Evolutionary conservation across 1,140 invertebrate genomes (phyloP).

Genomic region (Papilio dardanus): DNA sequence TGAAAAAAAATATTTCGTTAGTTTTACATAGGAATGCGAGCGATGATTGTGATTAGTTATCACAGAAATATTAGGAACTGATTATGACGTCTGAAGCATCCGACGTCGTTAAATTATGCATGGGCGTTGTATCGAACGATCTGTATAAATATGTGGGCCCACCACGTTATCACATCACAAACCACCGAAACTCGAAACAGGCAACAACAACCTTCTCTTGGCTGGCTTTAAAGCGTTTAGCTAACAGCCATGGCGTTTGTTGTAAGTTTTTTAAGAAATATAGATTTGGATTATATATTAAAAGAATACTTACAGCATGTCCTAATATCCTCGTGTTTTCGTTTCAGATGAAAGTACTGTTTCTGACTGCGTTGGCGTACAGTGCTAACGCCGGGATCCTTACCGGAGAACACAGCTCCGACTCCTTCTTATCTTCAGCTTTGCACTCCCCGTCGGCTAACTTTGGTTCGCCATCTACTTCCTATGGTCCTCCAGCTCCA

Average conservation of each 20-base stretch:
- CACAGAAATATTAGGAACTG: slow-evolving; percentile 38
- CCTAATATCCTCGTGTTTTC: slow-evolving; percentile 40
- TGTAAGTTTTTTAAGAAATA: slow-evolving; percentile 61
- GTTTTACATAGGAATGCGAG: neutral
- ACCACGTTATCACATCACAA: slow-evolving; percentile 68
- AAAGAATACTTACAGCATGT: slow-evolving; percentile 5
- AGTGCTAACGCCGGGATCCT: slow-evolving; percentile 57
- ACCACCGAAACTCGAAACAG: slow-evolving; percentile 66
- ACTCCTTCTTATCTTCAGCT: slow-evolving; percentile 67
- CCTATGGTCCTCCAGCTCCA: slow-evolving; percentile 56
- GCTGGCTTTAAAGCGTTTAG: slow-evolving; percentile 77
- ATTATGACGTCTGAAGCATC: slow-evolving; percentile 48
- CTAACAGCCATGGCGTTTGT: slow-evolving; percentile 80
- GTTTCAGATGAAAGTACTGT: slow-evolving; percentile 68
- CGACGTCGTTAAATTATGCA: slow-evolving; percentile 69
- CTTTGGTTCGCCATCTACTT: slow-evolving; percentile 60
- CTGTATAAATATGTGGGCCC: slow-evolving; percentile 74
- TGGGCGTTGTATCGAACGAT: slow-evolving; percentile 60
- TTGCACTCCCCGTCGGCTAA: slow-evolving; percentile 63
- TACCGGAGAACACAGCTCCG: slow-evolving; percentile 52
- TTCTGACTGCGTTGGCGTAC: slow-evolving; percentile 63
- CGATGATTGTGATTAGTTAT: slow-evolving; percentile 28
- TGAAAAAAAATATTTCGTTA: neutral
- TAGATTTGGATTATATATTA: neutral
- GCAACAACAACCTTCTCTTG: slow-evolving; percentile 65